These are phyloP conservation scores for Morus bassanus DNA, from an alignment of 2,797 vertebrate genomes.

Conservation along the genomic window DNA sequence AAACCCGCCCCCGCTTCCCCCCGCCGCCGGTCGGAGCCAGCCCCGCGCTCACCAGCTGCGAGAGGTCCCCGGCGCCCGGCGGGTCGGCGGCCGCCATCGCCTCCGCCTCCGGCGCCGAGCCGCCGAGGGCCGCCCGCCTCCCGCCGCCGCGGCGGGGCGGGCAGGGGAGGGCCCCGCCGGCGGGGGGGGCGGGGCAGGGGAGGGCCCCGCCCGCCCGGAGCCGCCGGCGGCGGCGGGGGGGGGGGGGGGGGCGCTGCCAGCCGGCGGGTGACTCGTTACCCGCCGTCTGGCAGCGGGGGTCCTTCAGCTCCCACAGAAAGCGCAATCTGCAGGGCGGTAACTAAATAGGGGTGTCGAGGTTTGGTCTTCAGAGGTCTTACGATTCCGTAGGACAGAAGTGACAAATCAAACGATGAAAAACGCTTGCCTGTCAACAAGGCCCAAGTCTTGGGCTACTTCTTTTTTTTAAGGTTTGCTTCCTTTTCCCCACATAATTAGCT, in stretches of 20 bases:
- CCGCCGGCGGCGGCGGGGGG: too few relatives aligned
- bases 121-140: background rate
- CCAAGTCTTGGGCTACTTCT: too few relatives aligned
- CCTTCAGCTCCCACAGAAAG: too few relatives aligned
- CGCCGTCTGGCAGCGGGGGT: too few relatives aligned
- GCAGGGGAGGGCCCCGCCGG: background rate
- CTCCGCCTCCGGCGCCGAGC: too few relatives aligned
- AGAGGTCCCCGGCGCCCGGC: background rate
- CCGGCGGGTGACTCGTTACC: too few relatives aligned
- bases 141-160: background rate
- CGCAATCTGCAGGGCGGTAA: fast-evolving
- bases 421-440: too few relatives aligned
- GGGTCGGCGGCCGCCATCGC: background rate
- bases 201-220: too few relatives aligned
- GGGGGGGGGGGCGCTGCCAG: too few relatives aligned
- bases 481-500: background rate
- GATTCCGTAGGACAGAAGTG: fast-evolving
- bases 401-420: too few relatives aligned
- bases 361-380: too few relatives aligned
- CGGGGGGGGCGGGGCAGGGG: too few relatives aligned
- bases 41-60: background rate
- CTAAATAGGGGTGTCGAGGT: background rate
- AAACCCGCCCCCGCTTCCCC: background rate
- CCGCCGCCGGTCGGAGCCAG: background rate
- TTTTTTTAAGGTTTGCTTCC: background rate